phyloP scores from a whole-genome alignment of 2,797 vertebrate species.

The Nothura maculosa region DNA sequence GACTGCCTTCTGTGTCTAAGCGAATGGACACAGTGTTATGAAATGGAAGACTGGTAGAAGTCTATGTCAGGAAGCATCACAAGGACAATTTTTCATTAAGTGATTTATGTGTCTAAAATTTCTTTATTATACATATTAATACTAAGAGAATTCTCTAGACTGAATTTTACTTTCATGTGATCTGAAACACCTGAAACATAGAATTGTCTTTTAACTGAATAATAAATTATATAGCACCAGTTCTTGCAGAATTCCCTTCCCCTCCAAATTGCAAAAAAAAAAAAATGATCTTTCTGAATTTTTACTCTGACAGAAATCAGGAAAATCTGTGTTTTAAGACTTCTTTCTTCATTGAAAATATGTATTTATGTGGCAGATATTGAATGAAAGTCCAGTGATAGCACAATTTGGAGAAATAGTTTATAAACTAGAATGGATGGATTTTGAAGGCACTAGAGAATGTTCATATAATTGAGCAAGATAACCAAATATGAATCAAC shows the following conservation, averaged over 20 bases:
- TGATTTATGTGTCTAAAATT: neutral
- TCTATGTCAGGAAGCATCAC: neutral
- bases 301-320: neutral
- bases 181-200: neutral
- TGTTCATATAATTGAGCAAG: neutral
- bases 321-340: neutral
- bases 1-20: neutral
- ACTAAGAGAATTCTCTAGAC: neutral
- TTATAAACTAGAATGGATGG: neutral
- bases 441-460: neutral
- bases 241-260: neutral
- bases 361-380: neutral
- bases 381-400: neutral
- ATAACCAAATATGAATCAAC: neutral
- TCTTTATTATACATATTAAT: neutral
- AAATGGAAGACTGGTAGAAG: neutral
- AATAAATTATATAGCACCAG: neutral
- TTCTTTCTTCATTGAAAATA: neutral
- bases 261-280: neutral
- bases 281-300: neutral
- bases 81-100: neutral
- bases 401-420: neutral
- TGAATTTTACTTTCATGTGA: neutral
- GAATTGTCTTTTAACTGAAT: neutral
- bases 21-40: neutral